Conservation (phyloP, 2,888 invertebrate genomes). For the Melieria crassipennis region DNA sequence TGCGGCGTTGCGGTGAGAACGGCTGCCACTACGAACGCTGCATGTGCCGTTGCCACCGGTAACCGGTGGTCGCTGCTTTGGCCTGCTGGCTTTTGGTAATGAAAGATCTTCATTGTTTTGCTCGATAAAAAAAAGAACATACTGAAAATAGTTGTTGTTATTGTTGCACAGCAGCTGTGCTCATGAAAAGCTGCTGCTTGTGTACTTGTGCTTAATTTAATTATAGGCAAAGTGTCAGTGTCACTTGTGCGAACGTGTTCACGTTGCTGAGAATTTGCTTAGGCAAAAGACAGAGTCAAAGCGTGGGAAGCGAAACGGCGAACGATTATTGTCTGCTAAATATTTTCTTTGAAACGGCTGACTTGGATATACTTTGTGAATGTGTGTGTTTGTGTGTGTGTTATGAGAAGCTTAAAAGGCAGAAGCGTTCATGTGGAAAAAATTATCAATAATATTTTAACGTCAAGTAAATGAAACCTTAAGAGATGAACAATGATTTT, state of each 20-base stretch:
- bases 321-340: too few species aligned
- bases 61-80: slow-evolving; percentile 1
- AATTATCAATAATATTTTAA: too few species aligned
- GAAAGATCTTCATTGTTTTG: slow-evolving; percentile 30
- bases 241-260: slow-evolving; percentile 30
- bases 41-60: background rate
- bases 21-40: background rate
- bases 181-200: background rate
- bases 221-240: slow-evolving; percentile 32
- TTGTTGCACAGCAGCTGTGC: background rate
- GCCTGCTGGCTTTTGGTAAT: slow-evolving; percentile 21
- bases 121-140: background rate
- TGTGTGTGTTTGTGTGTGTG: too few species aligned
- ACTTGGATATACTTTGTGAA: too few species aligned
- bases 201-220: slow-evolving; percentile 25
- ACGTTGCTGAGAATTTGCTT: slow-evolving; percentile 27
- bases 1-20: slow-evolving; percentile 26
- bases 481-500: too few species aligned
- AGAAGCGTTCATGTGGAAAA: too few species aligned
- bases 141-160: background rate
- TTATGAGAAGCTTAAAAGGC: too few species aligned
- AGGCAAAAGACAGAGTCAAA: background rate
- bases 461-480: too few species aligned
- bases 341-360: too few species aligned
- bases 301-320: too few species aligned